Base-by-base conservation (phyloP, 2,888 invertebrate species). In the Tuta absoluta region DNA sequence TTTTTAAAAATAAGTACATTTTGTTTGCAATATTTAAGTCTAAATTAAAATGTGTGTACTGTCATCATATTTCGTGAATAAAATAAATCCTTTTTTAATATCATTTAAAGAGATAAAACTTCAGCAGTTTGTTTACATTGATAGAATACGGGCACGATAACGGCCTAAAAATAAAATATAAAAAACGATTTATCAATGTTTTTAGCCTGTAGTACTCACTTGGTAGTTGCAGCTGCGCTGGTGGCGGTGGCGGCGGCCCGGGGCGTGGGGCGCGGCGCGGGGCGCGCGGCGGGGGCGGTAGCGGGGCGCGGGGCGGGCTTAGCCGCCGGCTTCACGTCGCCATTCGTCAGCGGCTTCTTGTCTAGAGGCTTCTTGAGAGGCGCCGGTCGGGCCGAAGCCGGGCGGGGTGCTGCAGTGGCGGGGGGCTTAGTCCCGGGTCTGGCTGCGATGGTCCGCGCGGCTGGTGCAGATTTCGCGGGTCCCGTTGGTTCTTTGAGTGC, bases 281-380 rank as follows among this genome's bases (percentile, higher is more conserved):
- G 68, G 67, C 60, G 76, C 61, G 68, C 69, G 51, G 37, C 19
- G 57, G 75, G 57, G 67, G 73, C 67, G 17, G 80, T 67, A 56
- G 75, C 62, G 70, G 70, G 82, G 69, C 64, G 80, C 67, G 69
- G 77, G 24, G 76, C 67, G 21, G 73, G 72, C 66, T 75, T 80
- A 2, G 67, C 66, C 28, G 66, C 37, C 7, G 58, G 28, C 75
- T 93, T 93, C 0, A 81, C 85, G 61, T 94, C 94, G 12, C 93
- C 94, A 73, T 93, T 94, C 1, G 91, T 75, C 10, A 92, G 77
- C 0, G 93, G 88, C 75, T 93, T 93, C 75, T 89, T 93, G 28
- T 93, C 93, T 14, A 37, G 19, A 0, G 78, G 71, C 8, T 45
- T 45, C 45, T 45, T 45, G 45, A 45, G 45, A 4, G 73, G 68